Conservation (phyloP, 2,113 vertebrate species). For the Porphyrio hochstetteri region DNA sequence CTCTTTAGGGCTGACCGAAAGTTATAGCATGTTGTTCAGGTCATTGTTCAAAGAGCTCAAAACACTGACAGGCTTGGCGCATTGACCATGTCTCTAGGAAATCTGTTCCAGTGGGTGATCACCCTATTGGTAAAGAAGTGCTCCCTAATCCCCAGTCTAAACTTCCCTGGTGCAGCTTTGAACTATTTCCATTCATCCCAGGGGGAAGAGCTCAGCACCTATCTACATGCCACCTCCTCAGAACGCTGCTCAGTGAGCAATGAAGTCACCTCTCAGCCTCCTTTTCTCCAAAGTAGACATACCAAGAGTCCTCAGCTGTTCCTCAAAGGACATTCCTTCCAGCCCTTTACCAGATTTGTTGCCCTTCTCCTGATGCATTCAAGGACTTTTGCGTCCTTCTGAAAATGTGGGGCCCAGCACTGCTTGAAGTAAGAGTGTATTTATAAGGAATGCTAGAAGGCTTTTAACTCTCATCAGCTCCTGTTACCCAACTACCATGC, state of each 20-base stretch:
- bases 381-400: not conserved
- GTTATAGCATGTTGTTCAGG: not conserved
- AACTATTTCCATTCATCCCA: not conserved
- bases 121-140: not conserved
- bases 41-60: not conserved
- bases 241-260: not conserved
- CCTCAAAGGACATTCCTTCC: not conserved
- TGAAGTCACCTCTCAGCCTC: not conserved
- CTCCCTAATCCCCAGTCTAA: not conserved
- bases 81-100: not conserved
- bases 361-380: not conserved
- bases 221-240: not conserved
- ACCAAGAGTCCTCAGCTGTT: not conserved
- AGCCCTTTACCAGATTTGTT: not conserved
- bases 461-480: not conserved
- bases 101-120: not conserved
- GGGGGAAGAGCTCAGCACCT: not conserved
- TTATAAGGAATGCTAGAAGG: not conserved
- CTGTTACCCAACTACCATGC: not conserved
- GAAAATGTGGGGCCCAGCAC: not conserved
- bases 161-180: not conserved
- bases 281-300: not conserved
- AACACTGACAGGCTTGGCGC: not conserved
- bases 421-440: not conserved
- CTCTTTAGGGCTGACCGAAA: not conserved